Evolutionary conservation across 1,140 invertebrate species (phyloP).

Genomic region (Plodia interpunctella): DNA sequence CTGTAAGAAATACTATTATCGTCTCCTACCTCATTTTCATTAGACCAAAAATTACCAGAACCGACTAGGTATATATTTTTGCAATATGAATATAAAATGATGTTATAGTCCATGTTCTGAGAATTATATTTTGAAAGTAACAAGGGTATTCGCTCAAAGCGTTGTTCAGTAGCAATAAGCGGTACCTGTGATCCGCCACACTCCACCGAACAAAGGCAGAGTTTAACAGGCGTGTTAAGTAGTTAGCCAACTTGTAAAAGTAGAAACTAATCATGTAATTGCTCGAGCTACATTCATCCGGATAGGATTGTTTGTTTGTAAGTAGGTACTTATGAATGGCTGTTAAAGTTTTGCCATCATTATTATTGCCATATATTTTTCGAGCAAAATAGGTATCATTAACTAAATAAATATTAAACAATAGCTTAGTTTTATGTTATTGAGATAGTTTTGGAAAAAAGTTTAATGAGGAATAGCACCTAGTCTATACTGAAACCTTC

Average conservation of each 20-base stretch:
- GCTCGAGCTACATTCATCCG: background rate
- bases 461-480: too few species aligned
- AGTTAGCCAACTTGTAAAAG: slow-evolving; percentile 14
- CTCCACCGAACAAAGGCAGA: slow-evolving; percentile 3
- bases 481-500: too few species aligned
- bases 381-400: too few species aligned
- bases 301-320: background rate
- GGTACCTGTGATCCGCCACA: background rate
- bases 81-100: slow-evolving; percentile 48
- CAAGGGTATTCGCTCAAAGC: too few species aligned
- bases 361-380: too few species aligned
- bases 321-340: background rate
- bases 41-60: slow-evolving; percentile 60
- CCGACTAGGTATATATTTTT: slow-evolving; percentile 49
- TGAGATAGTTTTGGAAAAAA: too few species aligned
- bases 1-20: slow-evolving; percentile 43
- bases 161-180: too few species aligned
- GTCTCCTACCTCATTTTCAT: slow-evolving; percentile 40
- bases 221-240: slow-evolving; percentile 12
- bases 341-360: too few species aligned
- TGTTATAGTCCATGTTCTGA: slow-evolving; percentile 48
- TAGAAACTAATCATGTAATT: slow-evolving; percentile 18
- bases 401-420: too few species aligned
- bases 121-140: too few species aligned
- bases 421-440: too few species aligned